A percentile compares a stretch with the other conserved stretches of the same genome.
Evolutionary conservation across 2,113 vertebrate genomes (phyloP).

Genomic region (Calypte anna): DNA sequence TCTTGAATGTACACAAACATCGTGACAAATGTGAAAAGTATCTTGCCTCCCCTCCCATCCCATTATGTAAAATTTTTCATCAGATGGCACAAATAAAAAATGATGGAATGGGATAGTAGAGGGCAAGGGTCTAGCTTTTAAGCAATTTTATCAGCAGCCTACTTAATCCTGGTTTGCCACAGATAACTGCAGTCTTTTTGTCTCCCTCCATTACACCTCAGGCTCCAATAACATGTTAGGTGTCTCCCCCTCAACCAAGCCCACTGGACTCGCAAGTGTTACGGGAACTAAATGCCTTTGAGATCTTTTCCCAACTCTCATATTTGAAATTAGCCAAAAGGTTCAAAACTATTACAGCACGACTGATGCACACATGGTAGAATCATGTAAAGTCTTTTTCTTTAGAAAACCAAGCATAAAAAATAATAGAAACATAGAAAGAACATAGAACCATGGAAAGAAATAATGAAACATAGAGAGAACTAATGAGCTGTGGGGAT

Average conservation of each 20-base stretch:
- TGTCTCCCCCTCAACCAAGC: neutral
- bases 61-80: neutral
- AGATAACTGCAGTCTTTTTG: neutral
- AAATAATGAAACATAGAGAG: neutral
- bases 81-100: neutral
- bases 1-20: neutral
- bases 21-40: neutral
- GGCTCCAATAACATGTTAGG: neutral
- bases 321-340: neutral
- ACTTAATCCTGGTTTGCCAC: neutral
- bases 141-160: neutral
- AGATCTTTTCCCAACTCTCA: neutral
- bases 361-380: neutral
- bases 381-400: neutral
- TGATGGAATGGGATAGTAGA: neutral
- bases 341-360: neutral
- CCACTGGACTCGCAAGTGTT: neutral
- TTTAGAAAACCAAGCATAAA: neutral
- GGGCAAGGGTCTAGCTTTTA: neutral
- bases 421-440: neutral
- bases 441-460: neutral
- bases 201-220: neutral
- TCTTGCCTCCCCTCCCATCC: neutral
- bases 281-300: neutral
- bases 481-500: neutral